Base-by-base conservation (phyloP, 2,888 invertebrate species). In the Nymphalis c-album region DNA sequence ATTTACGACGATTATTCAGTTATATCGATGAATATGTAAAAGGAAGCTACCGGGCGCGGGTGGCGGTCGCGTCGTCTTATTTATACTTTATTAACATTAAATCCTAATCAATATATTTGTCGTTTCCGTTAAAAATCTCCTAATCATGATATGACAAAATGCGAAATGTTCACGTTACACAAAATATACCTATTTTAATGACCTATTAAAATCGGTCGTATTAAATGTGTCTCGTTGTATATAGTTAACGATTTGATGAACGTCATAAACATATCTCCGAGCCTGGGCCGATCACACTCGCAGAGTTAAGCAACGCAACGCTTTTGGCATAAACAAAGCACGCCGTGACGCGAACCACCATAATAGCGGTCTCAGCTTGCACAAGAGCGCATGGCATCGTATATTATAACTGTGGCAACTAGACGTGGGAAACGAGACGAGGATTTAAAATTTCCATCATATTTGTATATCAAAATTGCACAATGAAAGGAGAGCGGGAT, bases 391-490 rank as follows among this genome's bases (percentile, higher is more conserved):
- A 78, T 81, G 80, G 79, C 80, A 77, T 78, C 79, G 85, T 84
- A 86, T 85, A 81, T 84, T 86, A 81, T 80, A 80, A 80, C 82
- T 84, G 84, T 80, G 74, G 80, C 84, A 86, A 85, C 78, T 70
- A 74, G 74, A 85, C 88, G 88, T 90, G 88, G 87, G 89, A 90
- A 87, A 82, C 79, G 72, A 75, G 74, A 74, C 73, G 72, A 76
- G 76, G 83, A 83, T 88, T 86, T 85, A 75, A 88, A 85, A 87
- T 89, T 81, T 88, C 84, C 85, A 74, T 86, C 87, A 87, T 87
- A 89, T 88, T 87, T 87, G 86, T 87, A 87, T 85, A 85, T 80
- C 78, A 76, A 77, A 77, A 81, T 87, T 86, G 80, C 80, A 79
- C 77, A 85, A 85, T 77, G 67, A 70, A 51, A 71, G 77, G 78